Base-by-base conservation (phyloP, 2,113 vertebrate genomes). In the Clarias gariepinus region DNA sequence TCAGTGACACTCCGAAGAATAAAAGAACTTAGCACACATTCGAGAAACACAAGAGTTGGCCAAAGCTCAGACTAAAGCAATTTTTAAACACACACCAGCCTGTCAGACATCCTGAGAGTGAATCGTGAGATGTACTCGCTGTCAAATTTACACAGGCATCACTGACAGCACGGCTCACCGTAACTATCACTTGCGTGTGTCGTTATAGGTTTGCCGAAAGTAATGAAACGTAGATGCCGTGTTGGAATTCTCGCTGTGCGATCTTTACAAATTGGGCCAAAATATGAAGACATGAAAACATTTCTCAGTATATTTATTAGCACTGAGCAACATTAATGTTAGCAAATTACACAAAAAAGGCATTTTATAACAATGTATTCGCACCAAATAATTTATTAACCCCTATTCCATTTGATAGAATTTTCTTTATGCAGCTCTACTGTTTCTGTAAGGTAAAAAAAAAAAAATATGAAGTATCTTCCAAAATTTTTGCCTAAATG, bases 1-100 rank as follows among this genome's bases (percentile, higher is more conserved):
- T 80, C 76, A 10, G 28, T 60, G 78, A 33, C 78, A 36, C 18
- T 21, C 78, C 36, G 78, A 80, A 36, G 78, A 58, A 80, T 80
- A 28, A 58, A 58, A 80, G 78, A 60, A 21, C 55, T 80, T 80
- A 80, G 57, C 19, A 60, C 10, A 33, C 55, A 36, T 57, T 23
- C 78, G 18, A 36, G 78, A 80, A 58, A 81, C 78, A 41, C 30
- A 41, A 15, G 19, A 58, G n/a, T 21, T 28, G 53, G 55, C 55
- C 21, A 30, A 11, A 36, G 55, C 78, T 25, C 58, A 81, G 30
- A 81, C 33, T 61, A 15, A 41, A 58, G 55, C 55, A 6, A 23
- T 60, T 25, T 58, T 41, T 41, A 19, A 2, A 28, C 19, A 30
- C 52, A 33, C 76, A 19, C n/a, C 18, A 33, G 7, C 30, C 19